Evolutionary conservation across 2,113 vertebrate genomes (phyloP), one percentile per base, ranked within the genome.

Genomic region (Hyaena hyaena): DNA sequence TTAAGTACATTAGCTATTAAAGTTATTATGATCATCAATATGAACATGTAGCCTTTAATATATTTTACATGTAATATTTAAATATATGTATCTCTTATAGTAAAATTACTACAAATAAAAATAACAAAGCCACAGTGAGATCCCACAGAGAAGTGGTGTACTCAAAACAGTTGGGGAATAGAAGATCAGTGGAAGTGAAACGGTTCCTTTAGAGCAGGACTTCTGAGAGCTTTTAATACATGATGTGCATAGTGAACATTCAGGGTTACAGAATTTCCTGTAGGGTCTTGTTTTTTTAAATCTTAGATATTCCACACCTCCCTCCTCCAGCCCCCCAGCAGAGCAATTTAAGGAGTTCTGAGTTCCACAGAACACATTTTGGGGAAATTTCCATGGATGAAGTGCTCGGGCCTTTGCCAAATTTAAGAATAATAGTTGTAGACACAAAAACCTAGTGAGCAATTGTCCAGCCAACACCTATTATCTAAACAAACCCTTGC

Each of bases 21-120:
- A 43, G 35, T 23, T 80, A 45, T 84, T 35, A 14, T 6, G 16
- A 19, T 48, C 24, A 82, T 68, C 28, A n/a, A 15, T 61, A 76
- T 33, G 55, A 93, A 39, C 66, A 61, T 61, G 63, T 73, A 79
- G 17, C 48, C 83, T 93, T 84, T 58, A 87, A 85, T 71, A 24
- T 66, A 74, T 76, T 94, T 94, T 58, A 50, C 2, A 90, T 80
- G 4, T 76, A 69, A 39, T 65, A 80, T 92, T 95, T 95, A 74
- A 74, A 77, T 61, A 15, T 79, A 1, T 88, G 1, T 43, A 28
- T 68, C 45, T 55, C 3, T 95, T 66, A 55, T 55, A 45, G 71
- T 81, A 8, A 95, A 65, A 61, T 88, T 45, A 21, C 21, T 94
- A 71, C 48, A 96, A 81, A 68, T 82, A 26, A 82, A 96, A 96